Evolutionary conservation across 1,140 invertebrate genomes (phyloP).

Genomic region (Dolichoris vasculosae): DNA sequence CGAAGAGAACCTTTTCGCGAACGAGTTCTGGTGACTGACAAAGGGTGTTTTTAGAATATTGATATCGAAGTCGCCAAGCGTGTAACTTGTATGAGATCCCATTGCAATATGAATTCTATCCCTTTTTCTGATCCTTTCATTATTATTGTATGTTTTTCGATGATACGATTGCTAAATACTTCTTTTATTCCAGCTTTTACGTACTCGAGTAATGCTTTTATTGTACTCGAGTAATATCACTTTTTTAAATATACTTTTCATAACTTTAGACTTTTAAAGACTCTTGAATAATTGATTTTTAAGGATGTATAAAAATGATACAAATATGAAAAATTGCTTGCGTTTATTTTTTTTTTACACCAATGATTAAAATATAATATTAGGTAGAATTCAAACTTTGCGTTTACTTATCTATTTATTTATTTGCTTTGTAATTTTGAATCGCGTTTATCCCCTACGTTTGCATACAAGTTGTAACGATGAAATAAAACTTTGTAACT

Average conservation of each 20-base stretch:
- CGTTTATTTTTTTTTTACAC: no score
- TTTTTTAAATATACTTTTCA: background rate
- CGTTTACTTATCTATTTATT: no score
- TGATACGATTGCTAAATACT: background rate
- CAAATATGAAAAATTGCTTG: no score
- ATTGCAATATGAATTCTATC: background rate
- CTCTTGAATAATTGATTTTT: background rate
- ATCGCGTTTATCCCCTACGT: no score
- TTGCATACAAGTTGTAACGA: no score
- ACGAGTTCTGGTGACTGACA: conserved; percentile 56
- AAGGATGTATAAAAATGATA: no score
- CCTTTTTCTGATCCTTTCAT: conserved; percentile 29
- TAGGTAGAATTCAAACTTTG: no score
- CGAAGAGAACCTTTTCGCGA: conserved; percentile 65
- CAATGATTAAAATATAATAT: no score
- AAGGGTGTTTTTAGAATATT: conserved; percentile 74
- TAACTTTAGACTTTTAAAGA: background rate
- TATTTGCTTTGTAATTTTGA: no score
- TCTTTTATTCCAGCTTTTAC: background rate
- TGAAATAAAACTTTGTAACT: no score
- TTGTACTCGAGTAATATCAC: background rate
- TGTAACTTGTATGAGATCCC: background rate
- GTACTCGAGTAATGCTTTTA: background rate
- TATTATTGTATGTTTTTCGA: conserved; percentile 41
- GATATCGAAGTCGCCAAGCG: conserved; percentile 69